These are phyloP conservation scores for Aspidapion aeneum DNA, from an alignment of 2,888 invertebrate species.

Conservation along the genomic window DNA sequence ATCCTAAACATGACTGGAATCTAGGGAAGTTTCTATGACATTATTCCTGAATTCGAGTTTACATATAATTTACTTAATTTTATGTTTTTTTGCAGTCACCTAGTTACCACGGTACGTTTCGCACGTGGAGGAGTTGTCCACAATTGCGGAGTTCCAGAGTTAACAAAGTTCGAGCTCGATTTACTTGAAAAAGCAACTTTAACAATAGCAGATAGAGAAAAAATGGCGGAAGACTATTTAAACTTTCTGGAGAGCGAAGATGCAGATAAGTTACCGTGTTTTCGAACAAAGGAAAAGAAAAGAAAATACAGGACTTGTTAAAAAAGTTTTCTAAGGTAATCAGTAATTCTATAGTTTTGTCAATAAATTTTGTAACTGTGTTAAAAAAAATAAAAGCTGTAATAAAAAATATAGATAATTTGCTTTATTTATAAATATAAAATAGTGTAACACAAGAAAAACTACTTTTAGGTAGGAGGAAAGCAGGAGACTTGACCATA, in stretches of 20 bases:
- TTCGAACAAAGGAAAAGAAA: conserved; percentile 29
- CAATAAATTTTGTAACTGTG: too few relatives aligned
- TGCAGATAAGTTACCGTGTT: conserved; percentile 27
- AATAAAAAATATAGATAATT: too few relatives aligned
- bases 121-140: conserved; percentile 49
- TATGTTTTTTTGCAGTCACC: conserved; percentile 34
- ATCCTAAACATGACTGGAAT: too few relatives aligned
- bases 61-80: too few relatives aligned
- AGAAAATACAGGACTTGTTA: conserved; percentile 25
- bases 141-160: conserved; percentile 50
- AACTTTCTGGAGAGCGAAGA: conserved; percentile 18
- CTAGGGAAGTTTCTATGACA: too few relatives aligned
- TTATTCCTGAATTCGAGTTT: too few relatives aligned
- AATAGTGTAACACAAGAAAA: too few relatives aligned
- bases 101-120: conserved; percentile 48
- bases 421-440: too few relatives aligned
- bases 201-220: conserved; percentile 40
- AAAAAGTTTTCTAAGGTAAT: conserved; percentile 12
- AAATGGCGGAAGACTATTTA: conserved; percentile 34
- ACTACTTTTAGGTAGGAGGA: too few relatives aligned
- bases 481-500: too few relatives aligned
- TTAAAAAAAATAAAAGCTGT: too few relatives aligned
- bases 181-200: conserved; percentile 47
- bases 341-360: too few relatives aligned
- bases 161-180: conserved; percentile 48